These are phyloP conservation scores for Chrysoperla carnea DNA, from an alignment of 1,140 invertebrate genomes.

Conservation along the genomic window DNA sequence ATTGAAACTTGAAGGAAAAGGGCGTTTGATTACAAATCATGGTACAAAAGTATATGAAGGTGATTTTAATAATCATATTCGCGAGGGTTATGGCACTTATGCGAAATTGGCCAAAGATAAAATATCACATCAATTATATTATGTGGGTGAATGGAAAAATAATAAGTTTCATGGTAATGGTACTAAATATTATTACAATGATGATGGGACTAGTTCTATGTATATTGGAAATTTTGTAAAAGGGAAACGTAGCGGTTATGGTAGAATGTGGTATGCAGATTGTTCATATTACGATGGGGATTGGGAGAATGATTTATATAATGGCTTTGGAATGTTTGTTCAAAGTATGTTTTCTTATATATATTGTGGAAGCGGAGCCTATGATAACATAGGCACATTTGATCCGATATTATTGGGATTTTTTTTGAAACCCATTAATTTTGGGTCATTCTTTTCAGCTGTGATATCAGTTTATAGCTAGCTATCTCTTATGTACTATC, in stretches of 20 bases:
- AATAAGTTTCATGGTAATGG: constrained; percentile 34
- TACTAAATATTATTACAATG: constrained; percentile 23
- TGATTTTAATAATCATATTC: constrained; percentile 17
- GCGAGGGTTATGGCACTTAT: constrained; percentile 27
- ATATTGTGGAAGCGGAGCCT: too few species aligned
- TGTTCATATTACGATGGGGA: constrained; percentile 34
- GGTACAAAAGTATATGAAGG: constrained; percentile 11
- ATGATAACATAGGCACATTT: too few species aligned
- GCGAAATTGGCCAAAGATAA: constrained; percentile 7
- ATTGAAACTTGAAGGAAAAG: constrained; percentile 1
- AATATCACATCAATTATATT: constrained; percentile 6
- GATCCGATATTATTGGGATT: too few species aligned
- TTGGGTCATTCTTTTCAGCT: too few species aligned
- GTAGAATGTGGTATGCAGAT: constrained; percentile 35
- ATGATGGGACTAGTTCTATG: constrained; percentile 26
- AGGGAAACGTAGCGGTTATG: constrained; percentile 40
- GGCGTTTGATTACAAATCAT: neutral
- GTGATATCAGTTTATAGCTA: too few species aligned
- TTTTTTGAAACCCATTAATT: too few species aligned
- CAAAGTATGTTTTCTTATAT: constrained; percentile 13
- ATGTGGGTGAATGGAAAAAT: constrained; percentile 25
- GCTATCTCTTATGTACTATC: too few species aligned
- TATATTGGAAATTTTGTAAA: constrained; percentile 41
- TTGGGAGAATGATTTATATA: constrained; percentile 21
- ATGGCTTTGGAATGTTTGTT: constrained; percentile 29